These are phyloP conservation scores for Pao palembangensis DNA, from an alignment of 2,113 vertebrate species.

Conservation along the genomic window DNA sequence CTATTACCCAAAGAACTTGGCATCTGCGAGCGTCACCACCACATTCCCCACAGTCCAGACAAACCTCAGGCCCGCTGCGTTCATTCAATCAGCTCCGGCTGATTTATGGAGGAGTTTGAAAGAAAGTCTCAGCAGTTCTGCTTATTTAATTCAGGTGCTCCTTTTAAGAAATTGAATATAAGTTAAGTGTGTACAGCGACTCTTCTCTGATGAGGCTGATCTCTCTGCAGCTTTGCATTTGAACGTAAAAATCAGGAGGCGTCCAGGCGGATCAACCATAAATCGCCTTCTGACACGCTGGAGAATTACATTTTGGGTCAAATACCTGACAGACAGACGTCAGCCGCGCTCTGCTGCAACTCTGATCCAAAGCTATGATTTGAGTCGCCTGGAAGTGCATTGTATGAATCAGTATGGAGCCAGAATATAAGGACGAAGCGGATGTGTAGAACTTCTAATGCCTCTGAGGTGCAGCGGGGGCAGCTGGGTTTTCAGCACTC, in stretches of 20 bases:
- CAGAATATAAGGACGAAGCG: constrained; percentile 50
- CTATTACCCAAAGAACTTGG: constrained; percentile 75
- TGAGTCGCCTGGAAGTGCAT: constrained; percentile 49
- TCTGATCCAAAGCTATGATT: constrained; percentile 63
- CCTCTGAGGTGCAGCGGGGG: constrained; percentile 64
- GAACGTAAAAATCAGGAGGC: constrained; percentile 5
- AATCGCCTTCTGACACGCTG: not conserved
- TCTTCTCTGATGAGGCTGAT: constrained; percentile 35
- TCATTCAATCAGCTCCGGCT: constrained; percentile 61
- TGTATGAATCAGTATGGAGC: constrained; percentile 69
- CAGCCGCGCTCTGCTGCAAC: constrained; percentile 22
- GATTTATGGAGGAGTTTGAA: constrained; percentile 75
- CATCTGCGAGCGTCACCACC: constrained; percentile 75
- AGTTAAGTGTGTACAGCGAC: constrained; percentile 60
- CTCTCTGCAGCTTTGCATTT: not conserved
- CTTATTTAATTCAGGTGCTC: constrained; percentile 61
- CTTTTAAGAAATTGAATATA: constrained; percentile 42
- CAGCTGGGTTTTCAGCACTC: constrained; percentile 64
- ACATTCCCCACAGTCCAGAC: constrained; percentile 65
- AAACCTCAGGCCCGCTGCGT: constrained; percentile 56
- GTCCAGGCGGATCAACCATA: constrained; percentile 6
- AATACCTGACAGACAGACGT: constrained; percentile 40
- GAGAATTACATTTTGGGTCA: not conserved
- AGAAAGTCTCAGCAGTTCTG: constrained; percentile 53
- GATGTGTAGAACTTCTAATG: constrained; percentile 54